phyloP scores from a whole-genome alignment of 2,888 invertebrate species.

The Acrobasis repandana region DNA sequence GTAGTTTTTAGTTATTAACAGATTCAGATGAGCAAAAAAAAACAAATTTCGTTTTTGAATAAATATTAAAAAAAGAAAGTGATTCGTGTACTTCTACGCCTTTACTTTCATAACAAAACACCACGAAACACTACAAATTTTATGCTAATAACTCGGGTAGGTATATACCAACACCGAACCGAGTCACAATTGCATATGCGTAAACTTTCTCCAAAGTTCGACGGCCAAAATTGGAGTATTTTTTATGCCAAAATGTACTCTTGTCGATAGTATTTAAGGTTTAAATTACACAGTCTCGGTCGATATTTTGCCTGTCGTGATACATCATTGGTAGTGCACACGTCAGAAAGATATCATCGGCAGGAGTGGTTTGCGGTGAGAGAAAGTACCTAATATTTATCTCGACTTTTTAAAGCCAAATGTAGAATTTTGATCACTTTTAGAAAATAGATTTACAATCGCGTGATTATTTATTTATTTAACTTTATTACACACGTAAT shows the following conservation, averaged over 20 bases:
- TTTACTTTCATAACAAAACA: not conserved
- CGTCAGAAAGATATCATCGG: conserved; percentile 36
- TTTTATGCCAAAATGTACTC: not conserved
- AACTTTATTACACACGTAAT: too few species aligned
- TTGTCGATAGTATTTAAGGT: not conserved
- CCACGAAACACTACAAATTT: not conserved
- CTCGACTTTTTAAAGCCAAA: not conserved
- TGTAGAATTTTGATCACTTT: too few species aligned
- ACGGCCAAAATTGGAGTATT: not conserved
- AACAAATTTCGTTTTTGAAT: too few species aligned
- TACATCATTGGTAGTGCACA: conserved; percentile 39
- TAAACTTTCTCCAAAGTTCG: conserved; percentile 16
- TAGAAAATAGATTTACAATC: too few species aligned
- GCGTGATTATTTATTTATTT: too few species aligned
- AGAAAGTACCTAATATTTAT: conserved; percentile 21
- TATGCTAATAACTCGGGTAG: not conserved
- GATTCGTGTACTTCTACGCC: not conserved
- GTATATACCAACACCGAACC: not conserved
- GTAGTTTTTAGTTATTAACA: too few species aligned
- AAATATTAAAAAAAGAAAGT: too few species aligned
- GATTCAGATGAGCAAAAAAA: too few species aligned
- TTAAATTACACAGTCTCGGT: not conserved
- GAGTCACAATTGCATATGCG: not conserved
- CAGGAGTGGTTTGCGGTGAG: conserved; percentile 21
- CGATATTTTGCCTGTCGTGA: conserved; percentile 20